These are phyloP conservation scores for Bubalus kerabau DNA, from an alignment of 2,113 vertebrate species.

Conservation along the genomic window DNA sequence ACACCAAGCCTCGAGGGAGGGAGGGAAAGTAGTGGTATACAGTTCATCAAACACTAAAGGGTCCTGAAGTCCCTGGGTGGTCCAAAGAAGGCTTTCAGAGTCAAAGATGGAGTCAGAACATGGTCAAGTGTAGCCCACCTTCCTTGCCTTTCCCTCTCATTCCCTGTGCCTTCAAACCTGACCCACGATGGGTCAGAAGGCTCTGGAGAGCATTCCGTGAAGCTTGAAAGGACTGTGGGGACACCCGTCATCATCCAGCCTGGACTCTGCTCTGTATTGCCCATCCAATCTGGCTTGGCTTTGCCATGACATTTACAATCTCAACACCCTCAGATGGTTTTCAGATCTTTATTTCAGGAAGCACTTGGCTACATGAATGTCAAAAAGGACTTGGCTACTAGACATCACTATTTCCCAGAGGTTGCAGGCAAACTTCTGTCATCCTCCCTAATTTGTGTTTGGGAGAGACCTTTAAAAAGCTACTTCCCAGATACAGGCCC, in stretches of 20 bases:
- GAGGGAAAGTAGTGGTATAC: background rate
- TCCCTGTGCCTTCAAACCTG: background rate
- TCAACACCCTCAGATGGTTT: background rate
- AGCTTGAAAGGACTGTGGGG: background rate
- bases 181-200: background rate
- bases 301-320: background rate
- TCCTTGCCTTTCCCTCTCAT: background rate
- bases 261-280: background rate
- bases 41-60: background rate
- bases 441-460: background rate
- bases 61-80: background rate
- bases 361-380: background rate
- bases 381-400: background rate
- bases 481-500: background rate
- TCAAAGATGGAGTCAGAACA: background rate
- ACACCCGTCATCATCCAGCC: background rate
- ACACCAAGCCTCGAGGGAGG: background rate
- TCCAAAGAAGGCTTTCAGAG: background rate
- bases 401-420: background rate
- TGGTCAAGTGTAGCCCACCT: background rate
- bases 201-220: background rate
- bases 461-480: background rate
- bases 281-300: background rate
- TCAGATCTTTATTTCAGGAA: slow-evolving; percentile 11
- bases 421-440: background rate